Evolutionary conservation across 2,113 vertebrate species (phyloP).

Genomic region (Edolisoma coerulescens): DNA sequence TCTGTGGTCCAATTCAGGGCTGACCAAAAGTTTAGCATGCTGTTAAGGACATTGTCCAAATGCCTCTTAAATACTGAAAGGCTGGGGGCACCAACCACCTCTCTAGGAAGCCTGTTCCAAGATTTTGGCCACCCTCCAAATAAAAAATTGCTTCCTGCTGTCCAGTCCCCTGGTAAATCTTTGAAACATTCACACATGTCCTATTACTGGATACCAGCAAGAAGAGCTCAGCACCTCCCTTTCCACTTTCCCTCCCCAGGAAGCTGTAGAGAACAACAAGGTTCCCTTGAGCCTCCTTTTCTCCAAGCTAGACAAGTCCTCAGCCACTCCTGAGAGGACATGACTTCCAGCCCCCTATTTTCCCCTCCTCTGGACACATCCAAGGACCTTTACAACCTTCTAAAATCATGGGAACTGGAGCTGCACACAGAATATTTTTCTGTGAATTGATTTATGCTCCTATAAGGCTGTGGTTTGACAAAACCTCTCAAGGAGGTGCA

Average conservation of each 20-base stretch:
- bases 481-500: not conserved
- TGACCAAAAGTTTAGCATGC: not conserved
- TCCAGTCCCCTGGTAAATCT: not conserved
- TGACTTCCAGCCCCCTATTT: not conserved
- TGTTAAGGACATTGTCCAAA: not conserved
- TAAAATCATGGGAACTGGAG: not conserved
- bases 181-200: fast-evolving
- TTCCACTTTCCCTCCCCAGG: not conserved
- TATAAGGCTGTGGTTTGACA: not conserved
- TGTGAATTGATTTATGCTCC: not conserved
- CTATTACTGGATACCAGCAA: fast-evolving
- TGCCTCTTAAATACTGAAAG: not conserved
- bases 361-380: not conserved
- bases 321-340: not conserved
- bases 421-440: not conserved
- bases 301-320: not conserved
- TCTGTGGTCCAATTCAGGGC: not conserved
- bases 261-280: not conserved
- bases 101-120: not conserved
- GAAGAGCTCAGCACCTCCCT: not conserved
- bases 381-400: not conserved
- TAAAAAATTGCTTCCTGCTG: not conserved
- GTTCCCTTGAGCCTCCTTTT: not conserved
- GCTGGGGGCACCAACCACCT: not conserved
- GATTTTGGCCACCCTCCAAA: fast-evolving